phyloP scores from a whole-genome alignment of 1,140 invertebrate species.

The Venturia canescens region DNA sequence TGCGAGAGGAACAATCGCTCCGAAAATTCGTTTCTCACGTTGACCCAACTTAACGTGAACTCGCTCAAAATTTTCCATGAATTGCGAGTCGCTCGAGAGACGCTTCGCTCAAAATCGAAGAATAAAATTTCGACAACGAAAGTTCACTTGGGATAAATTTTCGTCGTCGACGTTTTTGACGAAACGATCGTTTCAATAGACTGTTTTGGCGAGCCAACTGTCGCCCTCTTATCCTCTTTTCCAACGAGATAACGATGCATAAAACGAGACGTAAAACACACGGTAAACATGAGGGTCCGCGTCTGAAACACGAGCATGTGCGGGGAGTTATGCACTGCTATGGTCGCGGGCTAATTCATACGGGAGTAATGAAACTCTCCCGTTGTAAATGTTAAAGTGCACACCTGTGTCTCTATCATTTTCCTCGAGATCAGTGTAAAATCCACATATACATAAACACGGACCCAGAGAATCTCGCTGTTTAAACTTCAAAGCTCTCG shows the following conservation, averaged over 20 bases:
- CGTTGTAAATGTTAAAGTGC: not conserved
- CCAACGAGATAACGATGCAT: not conserved
- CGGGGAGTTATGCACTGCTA: not conserved
- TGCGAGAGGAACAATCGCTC: too few relatives aligned
- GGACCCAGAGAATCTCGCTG: not conserved
- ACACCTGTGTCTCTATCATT: not conserved
- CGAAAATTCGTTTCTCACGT: too few relatives aligned
- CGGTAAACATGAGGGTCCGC: not conserved
- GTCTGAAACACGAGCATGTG: not conserved
- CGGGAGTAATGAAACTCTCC: conserved; percentile 3
- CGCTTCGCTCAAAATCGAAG: too few relatives aligned
- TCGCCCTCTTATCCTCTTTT: not conserved
- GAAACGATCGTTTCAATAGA: not conserved
- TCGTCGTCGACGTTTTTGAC: not conserved
- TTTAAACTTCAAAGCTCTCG: not conserved
- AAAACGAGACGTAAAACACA: not conserved
- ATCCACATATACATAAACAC: not conserved
- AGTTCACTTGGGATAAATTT: not conserved
- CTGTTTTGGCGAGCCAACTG: not conserved
- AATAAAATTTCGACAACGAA: too few relatives aligned
- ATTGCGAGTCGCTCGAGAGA: too few relatives aligned
- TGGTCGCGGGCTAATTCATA: not conserved
- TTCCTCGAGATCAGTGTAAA: not conserved
- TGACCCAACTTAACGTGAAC: too few relatives aligned
- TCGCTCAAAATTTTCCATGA: too few relatives aligned